Evolutionary conservation across 1,140 invertebrate genomes (phyloP), one percentile per base, ranked within the genome.

Genomic region (Episyrphus balteatus): DNA sequence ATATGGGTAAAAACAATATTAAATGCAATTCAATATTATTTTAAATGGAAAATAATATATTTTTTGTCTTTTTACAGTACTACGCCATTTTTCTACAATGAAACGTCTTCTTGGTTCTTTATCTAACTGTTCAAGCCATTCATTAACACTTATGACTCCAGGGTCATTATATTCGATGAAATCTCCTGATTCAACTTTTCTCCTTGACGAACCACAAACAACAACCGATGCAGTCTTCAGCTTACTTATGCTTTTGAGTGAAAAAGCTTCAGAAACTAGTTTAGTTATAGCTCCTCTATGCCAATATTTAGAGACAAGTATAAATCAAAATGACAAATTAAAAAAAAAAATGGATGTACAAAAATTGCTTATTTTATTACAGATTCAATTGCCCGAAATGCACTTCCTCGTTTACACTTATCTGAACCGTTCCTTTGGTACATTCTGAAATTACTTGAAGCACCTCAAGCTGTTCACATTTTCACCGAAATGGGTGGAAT

Each of bases 141-240:
- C 83, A 5, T 70, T 81, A 43, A 73, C 75, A 14, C 74, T 82
- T 69, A 66, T 82, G 38, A 48, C 55, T 30, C 56, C 62, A 15
- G 56, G 54, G 1, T 55, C 54, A 34, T 55, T 61, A 30, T 64
- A 56, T 49, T 53, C 57, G 37, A 48, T 59, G 5, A 58, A 56
- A 46, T 61, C 77, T 1, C 72, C 72, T 3, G 80, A 84, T 49
- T 75, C 81, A 1, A 66, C 79, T 14, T 46, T 61, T 48, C 50
- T 59, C 0, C 19, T 66, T 14, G 60, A 66, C 26, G 61, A 66
- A 36, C 63, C 63, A 5, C 59, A 66, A 13, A 86, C 84, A 0
- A 80, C 92, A 37, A 81, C 84, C 2, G 89, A 92, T 62, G 84
- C 85, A 9, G 80, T 91, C 2, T 91, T 89, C 53, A 82, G 86